Conservation (phyloP, 2,888 invertebrate species). For the Oxycera nigricornis region DNA sequence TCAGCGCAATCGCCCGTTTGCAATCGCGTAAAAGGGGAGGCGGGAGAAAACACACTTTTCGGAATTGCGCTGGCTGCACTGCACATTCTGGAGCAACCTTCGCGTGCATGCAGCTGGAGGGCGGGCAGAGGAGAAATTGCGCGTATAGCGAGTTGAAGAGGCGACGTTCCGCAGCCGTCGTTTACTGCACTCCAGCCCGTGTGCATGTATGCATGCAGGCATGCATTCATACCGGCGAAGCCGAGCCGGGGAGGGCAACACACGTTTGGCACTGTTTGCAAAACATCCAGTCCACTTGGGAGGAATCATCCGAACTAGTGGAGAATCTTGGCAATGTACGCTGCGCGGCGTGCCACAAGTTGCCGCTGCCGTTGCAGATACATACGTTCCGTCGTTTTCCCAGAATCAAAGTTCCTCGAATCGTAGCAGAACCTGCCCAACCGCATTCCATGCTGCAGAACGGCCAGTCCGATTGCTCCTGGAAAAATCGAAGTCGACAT, state of each 20-base stretch:
- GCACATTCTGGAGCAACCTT: background rate
- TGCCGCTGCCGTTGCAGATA: background rate
- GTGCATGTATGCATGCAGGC: background rate
- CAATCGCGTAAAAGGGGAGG: too few species aligned
- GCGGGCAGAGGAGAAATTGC: background rate
- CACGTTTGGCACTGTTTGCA: background rate
- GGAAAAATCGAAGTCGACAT: conserved; percentile 3
- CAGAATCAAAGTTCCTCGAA: conserved; percentile 2
- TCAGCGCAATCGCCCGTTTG: background rate
- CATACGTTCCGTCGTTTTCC: conserved; percentile 23
- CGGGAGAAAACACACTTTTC: too few species aligned
- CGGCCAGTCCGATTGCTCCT: background rate
- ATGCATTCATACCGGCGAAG: background rate
- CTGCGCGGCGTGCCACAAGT: conserved; percentile 12
- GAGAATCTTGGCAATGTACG: background rate
- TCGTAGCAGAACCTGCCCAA: conserved; percentile 11
- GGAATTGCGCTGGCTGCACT: too few species aligned
- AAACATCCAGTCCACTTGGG: background rate
- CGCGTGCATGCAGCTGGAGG: background rate
- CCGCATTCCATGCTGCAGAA: conserved; percentile 17
- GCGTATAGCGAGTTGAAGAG: background rate
- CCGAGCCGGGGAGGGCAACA: background rate
- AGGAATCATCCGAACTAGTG: background rate
- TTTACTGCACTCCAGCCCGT: background rate
- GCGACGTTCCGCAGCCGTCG: background rate